These are phyloP conservation scores for Vultur gryphus DNA, from an alignment of 2,797 vertebrate species.

Conservation along the genomic window DNA sequence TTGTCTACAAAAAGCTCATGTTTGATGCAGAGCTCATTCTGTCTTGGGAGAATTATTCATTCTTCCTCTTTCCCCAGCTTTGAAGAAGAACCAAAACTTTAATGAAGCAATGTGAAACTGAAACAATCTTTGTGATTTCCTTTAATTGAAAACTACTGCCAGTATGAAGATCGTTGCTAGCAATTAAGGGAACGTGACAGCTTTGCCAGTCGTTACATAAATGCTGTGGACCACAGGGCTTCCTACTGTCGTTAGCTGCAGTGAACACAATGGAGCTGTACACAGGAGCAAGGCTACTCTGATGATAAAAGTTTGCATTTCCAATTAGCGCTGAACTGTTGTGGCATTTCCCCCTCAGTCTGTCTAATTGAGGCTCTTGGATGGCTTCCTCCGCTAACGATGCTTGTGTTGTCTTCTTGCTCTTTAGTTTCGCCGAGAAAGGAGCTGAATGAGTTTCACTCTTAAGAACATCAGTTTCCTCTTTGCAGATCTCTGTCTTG, in stretches of 20 bases:
- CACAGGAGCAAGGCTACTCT: not conserved
- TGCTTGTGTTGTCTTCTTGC: not conserved
- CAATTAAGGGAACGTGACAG: slow-evolving; percentile 32
- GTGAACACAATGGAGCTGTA: slow-evolving; percentile 17
- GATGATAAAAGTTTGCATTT: slow-evolving; percentile 47
- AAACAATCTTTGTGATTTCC: not conserved
- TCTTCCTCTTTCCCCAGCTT: not conserved
- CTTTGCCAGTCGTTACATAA: slow-evolving; percentile 37
- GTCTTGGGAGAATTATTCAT: not conserved
- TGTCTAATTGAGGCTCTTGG: slow-evolving; percentile 20
- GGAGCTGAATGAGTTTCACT: not conserved
- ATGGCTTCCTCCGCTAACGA: not conserved
- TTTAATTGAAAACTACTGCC: slow-evolving; percentile 13
- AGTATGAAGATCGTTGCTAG: not conserved
- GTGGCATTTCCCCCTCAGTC: not conserved
- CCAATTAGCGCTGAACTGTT: slow-evolving; percentile 36
- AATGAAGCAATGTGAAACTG: not conserved
- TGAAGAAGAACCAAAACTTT: not conserved
- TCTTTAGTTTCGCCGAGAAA: not conserved
- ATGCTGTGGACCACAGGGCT: not conserved
- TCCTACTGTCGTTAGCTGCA: slow-evolving; percentile 15
- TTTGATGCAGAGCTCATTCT: not conserved
- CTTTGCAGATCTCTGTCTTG: not conserved
- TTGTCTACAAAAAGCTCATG: not conserved
- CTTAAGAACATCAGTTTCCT: not conserved